Percentiles rank a stretch among this genome's conserved stretches.
phyloP scores from a whole-genome alignment of 2,113 vertebrate species.

The Gallinago undulata region DNA sequence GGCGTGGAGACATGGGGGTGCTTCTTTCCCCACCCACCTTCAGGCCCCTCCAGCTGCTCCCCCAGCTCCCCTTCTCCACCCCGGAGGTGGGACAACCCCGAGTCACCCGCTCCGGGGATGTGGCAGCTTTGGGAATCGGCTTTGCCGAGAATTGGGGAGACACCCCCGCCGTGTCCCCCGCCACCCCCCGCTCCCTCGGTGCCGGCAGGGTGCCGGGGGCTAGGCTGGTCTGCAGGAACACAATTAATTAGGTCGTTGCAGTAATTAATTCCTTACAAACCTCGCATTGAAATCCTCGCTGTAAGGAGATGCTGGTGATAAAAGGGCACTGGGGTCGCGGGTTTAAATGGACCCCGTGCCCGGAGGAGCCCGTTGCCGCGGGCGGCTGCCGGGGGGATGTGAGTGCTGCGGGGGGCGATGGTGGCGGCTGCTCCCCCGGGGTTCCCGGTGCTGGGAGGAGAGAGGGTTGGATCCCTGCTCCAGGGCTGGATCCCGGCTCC shows the following conservation, averaged over 20 bases:
- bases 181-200: not conserved
- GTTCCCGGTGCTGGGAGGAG: not conserved
- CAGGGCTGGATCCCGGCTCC: not conserved
- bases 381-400: not conserved
- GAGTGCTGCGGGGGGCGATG: not conserved
- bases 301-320: not conserved
- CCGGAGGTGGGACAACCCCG: not conserved
- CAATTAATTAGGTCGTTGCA: slow-evolving; percentile 57
- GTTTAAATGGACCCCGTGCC: not conserved
- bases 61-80: not conserved
- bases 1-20: not conserved
- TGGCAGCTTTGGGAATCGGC: not conserved
- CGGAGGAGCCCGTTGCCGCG: not conserved
- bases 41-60: not conserved
- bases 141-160: not conserved
- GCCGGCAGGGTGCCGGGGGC: not conserved
- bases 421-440: not conserved
- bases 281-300: not conserved
- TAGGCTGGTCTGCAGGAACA: not conserved
- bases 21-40: not conserved
- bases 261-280: slow-evolving; percentile 59
- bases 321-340: not conserved
- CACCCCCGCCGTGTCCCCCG: not conserved
- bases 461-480: not conserved
- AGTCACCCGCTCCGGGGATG: fast-evolving